These are phyloP conservation scores for Calyptomena viridis DNA, from an alignment of 2,113 vertebrate species.

Conservation along the genomic window DNA sequence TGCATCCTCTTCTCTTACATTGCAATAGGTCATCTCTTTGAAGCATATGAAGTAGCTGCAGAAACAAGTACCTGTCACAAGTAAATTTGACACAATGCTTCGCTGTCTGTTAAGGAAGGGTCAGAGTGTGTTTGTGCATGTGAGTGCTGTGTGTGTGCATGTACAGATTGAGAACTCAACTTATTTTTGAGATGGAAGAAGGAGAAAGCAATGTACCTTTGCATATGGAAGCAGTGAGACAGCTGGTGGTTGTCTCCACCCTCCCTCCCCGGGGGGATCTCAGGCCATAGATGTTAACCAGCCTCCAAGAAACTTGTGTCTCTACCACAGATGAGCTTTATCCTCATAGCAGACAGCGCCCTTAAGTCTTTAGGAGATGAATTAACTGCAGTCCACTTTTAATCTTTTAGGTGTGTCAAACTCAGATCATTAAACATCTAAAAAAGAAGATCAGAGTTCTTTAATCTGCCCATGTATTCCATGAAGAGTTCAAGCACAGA, in stretches of 20 bases:
- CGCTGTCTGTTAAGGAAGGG: background rate
- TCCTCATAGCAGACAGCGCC: background rate
- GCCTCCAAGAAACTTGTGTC: constrained; percentile 32
- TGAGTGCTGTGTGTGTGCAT: background rate
- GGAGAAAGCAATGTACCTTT: background rate
- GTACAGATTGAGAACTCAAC: background rate
- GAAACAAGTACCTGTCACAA: background rate
- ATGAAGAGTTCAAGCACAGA: background rate
- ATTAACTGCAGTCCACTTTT: constrained; percentile 42
- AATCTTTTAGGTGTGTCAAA: constrained; percentile 50
- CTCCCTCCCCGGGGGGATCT: background rate
- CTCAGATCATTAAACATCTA: background rate
- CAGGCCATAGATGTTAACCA: background rate
- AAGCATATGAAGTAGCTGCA: background rate
- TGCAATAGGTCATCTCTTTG: background rate
- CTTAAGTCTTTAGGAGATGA: constrained; percentile 20
- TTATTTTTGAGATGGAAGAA: background rate
- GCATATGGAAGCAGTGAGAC: background rate
- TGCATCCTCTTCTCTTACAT: background rate
- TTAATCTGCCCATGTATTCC: background rate
- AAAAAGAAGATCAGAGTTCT: background rate
- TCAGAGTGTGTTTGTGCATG: background rate
- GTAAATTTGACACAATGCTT: background rate
- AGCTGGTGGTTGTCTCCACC: background rate
- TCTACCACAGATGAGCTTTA: constrained; percentile 35